Conservation (phyloP, 2,888 invertebrate genomes). For the Heteromurus nitidus region DNA sequence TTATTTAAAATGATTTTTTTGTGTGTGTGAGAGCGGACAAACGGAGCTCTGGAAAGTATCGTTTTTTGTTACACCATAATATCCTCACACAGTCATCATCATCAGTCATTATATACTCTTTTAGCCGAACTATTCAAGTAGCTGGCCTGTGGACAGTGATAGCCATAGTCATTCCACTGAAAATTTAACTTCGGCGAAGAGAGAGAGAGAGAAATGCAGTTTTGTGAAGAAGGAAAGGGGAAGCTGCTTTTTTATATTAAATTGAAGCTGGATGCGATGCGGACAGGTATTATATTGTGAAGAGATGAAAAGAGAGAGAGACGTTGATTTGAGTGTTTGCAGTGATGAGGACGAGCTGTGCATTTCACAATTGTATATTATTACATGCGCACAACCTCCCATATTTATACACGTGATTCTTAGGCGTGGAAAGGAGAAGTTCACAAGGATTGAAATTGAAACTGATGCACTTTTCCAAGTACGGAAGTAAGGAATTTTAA, state of each 20-base stretch:
- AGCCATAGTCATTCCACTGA: background rate
- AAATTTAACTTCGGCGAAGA: background rate
- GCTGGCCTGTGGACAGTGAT: constrained; percentile 9
- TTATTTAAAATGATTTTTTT: constrained; percentile 33
- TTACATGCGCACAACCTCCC: constrained; percentile 17
- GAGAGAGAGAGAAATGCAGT: background rate
- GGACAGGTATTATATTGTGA: constrained; percentile 26
- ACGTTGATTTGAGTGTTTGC: constrained; percentile 20
- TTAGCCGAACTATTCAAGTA: background rate
- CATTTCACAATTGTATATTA: background rate
- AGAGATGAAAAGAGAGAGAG: too few species aligned
- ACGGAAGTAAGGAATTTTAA: constrained; percentile 67
- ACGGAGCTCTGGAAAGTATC: too few species aligned
- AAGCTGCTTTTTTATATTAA: constrained; percentile 12
- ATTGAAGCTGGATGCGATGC: background rate
- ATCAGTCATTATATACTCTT: constrained; percentile 37
- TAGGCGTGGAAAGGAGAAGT: constrained; percentile 58
- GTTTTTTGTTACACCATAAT: too few species aligned
- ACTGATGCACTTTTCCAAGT: constrained; percentile 67
- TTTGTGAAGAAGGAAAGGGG: background rate
- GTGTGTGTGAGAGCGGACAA: background rate
- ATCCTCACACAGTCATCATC: constrained; percentile 29
- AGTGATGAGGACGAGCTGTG: background rate
- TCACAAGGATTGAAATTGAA: constrained; percentile 58
- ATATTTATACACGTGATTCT: constrained; percentile 58